Conservation (phyloP, 2,888 invertebrate species). For the Napeogenes sylphis region DNA sequence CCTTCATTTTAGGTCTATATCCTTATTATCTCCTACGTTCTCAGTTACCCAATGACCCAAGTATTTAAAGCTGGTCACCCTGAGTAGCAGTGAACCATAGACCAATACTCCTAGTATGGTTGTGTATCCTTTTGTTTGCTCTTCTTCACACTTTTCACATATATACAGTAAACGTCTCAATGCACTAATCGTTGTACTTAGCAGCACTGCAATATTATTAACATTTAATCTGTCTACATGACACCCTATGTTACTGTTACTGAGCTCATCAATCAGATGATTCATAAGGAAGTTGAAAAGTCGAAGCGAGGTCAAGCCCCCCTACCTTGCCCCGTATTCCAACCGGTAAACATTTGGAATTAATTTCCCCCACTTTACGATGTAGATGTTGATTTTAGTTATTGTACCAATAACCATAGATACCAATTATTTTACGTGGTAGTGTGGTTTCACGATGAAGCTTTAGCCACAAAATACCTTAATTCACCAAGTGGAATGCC, state of each 20-base stretch:
- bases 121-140: neutral
- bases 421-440: too few species aligned
- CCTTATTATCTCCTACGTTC: neutral
- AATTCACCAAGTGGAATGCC: too few species aligned
- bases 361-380: neutral
- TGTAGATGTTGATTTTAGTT: neutral
- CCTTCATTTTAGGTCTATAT: neutral
- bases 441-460: too few species aligned
- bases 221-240: conserved; percentile 19
- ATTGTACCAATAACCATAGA: too few species aligned
- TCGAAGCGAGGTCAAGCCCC: conserved; percentile 31
- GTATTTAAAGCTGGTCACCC: neutral
- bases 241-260: conserved; percentile 26
- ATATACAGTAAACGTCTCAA: neutral
- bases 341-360: conserved; percentile 14
- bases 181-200: conserved; percentile 22
- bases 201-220: conserved; percentile 29
- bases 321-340: conserved; percentile 25
- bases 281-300: conserved; percentile 32
- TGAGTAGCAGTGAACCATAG: too few species aligned
- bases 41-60: neutral
- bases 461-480: too few species aligned
- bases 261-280: conserved; percentile 25
- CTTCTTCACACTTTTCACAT: conserved; percentile 7
- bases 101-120: neutral